Percentiles rank a stretch among this genome's conserved stretches.
These are phyloP conservation scores for Ophiodon elongatus DNA, from an alignment of 2,113 vertebrate species.

Conservation along the genomic window DNA sequence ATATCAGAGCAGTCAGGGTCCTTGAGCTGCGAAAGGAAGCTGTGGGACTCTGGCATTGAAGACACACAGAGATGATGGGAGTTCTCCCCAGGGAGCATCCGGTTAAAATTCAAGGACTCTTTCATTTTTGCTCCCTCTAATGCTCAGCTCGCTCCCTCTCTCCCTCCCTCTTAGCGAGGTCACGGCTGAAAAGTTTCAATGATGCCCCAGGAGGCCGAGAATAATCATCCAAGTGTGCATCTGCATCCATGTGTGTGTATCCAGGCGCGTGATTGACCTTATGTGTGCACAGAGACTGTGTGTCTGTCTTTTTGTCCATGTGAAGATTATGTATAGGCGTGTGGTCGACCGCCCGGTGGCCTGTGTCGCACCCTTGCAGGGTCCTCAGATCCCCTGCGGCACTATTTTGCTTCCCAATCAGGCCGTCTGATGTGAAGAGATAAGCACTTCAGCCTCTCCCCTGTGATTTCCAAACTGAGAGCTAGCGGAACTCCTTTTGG, in stretches of 20 bases:
- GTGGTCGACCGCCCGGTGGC: constrained; percentile 9
- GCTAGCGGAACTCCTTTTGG: constrained; percentile 19
- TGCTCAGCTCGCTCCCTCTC: constrained; percentile 46
- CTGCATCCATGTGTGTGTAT: constrained; percentile 52
- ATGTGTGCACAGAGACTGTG: constrained; percentile 31
- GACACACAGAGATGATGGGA: constrained; percentile 64
- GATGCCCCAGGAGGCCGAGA: constrained; percentile 60
- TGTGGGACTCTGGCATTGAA: constrained; percentile 56
- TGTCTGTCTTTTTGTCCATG: constrained; percentile 19
- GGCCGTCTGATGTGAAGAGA: constrained; percentile 1
- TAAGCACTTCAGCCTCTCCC: constrained; percentile 2
- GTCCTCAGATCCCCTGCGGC: constrained; percentile 14
- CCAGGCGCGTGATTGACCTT: constrained; percentile 53
- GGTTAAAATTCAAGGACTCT: constrained; percentile 76
- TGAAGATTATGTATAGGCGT: constrained; percentile 17
- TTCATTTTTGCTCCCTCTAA: constrained; percentile 52
- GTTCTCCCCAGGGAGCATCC: constrained; percentile 60
- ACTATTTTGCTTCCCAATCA: constrained; percentile 33
- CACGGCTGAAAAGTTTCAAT: constrained; percentile 72
- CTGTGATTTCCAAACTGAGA: constrained; percentile 38
- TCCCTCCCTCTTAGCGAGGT: constrained; percentile 63
- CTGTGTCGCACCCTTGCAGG: neutral
- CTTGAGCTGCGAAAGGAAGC: constrained; percentile 48
- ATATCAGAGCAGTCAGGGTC: constrained; percentile 42
- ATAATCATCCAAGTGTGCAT: constrained; percentile 66